Evolutionary conservation across 2,797 vertebrate genomes (phyloP).

Genomic region (Esox masquinongy): DNA sequence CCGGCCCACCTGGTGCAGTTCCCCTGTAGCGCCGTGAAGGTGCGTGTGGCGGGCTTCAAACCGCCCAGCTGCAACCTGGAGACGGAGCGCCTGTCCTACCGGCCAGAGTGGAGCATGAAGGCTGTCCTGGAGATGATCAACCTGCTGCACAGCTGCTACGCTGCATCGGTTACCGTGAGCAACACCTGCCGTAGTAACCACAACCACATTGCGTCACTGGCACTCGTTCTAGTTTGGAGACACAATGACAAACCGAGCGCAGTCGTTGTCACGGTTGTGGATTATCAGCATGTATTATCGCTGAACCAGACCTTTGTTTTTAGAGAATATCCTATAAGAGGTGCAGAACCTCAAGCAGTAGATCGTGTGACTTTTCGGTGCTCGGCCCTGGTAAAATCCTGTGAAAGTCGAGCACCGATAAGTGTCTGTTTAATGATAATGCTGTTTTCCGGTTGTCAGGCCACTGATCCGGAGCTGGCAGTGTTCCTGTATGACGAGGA

Average conservation of each 20-base stretch:
- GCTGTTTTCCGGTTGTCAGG: conserved; percentile 46
- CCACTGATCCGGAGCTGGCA: conserved; percentile 69
- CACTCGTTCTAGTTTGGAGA: not conserved
- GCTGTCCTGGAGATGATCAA: conserved; percentile 82
- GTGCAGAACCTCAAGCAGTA: not conserved
- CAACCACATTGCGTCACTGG: not conserved
- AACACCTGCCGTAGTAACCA: not conserved
- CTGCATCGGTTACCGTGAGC: conserved; percentile 77
- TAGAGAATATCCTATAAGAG: too few species aligned
- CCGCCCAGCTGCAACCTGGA: conserved; percentile 62
- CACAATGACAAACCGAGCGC: not conserved
- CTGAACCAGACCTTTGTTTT: too few species aligned
- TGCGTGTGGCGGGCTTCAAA: conserved; percentile 83
- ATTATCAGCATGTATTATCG: not conserved
- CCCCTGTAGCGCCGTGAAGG: conserved; percentile 76
- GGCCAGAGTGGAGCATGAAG: conserved; percentile 84
- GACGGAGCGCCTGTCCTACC: conserved; percentile 78
- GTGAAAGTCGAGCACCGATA: too few species aligned
- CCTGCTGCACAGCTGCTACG: conserved; percentile 77
- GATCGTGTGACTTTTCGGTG: not conserved
- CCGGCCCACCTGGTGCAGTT: conserved; percentile 79
- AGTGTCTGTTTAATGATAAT: not conserved
- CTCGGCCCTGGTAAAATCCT: not conserved
- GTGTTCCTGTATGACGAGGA: conserved; percentile 80
- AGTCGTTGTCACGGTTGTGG: not conserved